phyloP scores from a whole-genome alignment of 2,797 vertebrate species.

The Pseudopleuronectes americanus region DNA sequence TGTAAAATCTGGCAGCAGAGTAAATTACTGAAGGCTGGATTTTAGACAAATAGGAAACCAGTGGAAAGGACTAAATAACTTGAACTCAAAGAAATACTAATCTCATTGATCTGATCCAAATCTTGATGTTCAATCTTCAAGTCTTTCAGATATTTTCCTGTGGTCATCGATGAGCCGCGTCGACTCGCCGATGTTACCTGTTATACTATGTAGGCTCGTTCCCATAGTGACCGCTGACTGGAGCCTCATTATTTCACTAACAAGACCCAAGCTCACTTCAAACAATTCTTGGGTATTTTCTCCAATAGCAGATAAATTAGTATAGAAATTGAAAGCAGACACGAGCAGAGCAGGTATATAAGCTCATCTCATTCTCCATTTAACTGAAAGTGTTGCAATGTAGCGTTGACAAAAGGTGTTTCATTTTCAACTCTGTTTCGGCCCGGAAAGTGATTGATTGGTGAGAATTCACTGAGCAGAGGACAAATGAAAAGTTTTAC shows the following conservation, averaged over 20 bases:
- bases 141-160: constrained; percentile 14
- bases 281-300: constrained; percentile 40
- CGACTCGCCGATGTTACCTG: constrained; percentile 25
- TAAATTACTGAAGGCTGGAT: neutral
- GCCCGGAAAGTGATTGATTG: constrained; percentile 17
- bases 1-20: neutral
- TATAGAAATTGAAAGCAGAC: constrained; percentile 61
- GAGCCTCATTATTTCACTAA: constrained; percentile 65
- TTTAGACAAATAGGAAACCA: neutral
- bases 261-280: constrained; percentile 37
- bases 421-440: constrained; percentile 48
- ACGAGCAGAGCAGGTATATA: neutral
- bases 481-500: constrained; percentile 12
- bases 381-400: constrained; percentile 27
- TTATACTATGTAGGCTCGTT: constrained; percentile 46
- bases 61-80: constrained; percentile 12
- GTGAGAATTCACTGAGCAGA: constrained; percentile 9
- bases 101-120: neutral
- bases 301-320: constrained; percentile 52
- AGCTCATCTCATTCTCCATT: constrained; percentile 24
- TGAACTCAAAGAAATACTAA: constrained; percentile 12
- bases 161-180: constrained; percentile 25
- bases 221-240: constrained; percentile 60
- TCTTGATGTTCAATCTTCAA: constrained; percentile 11
- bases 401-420: constrained; percentile 48